These are phyloP conservation scores for Chondrilla cf. caribensis DNA, from an alignment of 37 sponge, comb jelly and placozoan species.

Conservation along the genomic window DNA sequence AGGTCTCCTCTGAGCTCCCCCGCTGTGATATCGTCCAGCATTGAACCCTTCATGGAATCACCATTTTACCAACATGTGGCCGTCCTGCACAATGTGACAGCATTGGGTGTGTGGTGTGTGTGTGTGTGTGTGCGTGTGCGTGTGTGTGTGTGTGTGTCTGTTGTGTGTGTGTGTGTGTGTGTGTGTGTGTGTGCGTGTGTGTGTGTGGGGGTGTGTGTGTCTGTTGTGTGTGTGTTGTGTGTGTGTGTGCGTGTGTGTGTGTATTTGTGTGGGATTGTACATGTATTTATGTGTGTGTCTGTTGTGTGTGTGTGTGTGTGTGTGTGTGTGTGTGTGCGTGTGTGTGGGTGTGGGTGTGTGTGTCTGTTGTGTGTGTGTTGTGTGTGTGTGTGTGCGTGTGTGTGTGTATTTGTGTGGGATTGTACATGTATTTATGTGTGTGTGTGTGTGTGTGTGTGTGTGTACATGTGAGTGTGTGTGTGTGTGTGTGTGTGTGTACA, in stretches of 20 bases:
- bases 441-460: neutral
- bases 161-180: slow-evolving; percentile 5
- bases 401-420: neutral
- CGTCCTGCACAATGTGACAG: neutral
- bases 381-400: neutral
- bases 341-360: slow-evolving; percentile 10
- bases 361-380: neutral
- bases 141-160: slow-evolving; percentile 8
- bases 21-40: neutral
- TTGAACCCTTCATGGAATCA: slow-evolving; percentile 3
- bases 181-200: neutral
- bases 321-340: neutral
- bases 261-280: too few species aligned
- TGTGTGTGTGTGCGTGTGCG: neutral
- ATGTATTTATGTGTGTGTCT: too few species aligned
- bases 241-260: neutral
- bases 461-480: neutral
- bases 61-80: neutral
- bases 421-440: neutral
- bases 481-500: neutral
- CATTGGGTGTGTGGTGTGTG: slow-evolving; percentile 25
- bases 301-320: neutral
- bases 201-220: too few species aligned
- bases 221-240: neutral
- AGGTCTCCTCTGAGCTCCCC: neutral